phyloP scores from a whole-genome alignment of 1,140 invertebrate genomes.

The Ridgeia piscesae region DNA sequence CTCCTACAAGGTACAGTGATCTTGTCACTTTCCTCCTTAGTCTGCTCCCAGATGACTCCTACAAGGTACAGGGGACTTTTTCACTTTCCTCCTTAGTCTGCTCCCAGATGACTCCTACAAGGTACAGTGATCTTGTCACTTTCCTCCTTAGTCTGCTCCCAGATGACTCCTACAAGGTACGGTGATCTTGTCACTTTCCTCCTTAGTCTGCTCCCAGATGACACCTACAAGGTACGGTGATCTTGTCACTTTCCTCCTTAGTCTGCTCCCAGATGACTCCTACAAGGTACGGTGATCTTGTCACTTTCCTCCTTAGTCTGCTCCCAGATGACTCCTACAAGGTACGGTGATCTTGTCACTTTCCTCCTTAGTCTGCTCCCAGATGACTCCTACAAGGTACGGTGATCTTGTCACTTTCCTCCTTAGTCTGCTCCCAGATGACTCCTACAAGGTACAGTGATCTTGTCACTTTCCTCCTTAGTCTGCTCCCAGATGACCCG shows the following conservation, averaged over 20 bases:
- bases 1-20: constrained; percentile 78
- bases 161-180: constrained; percentile 90
- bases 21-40: constrained; percentile 92
- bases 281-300: constrained; percentile 80
- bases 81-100: constrained; percentile 94
- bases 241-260: constrained; percentile 89
- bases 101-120: constrained; percentile 94
- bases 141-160: constrained; percentile 94
- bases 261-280: constrained; percentile 90
- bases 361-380: constrained; percentile 94
- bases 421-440: constrained; percentile 93
- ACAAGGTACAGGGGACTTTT: constrained; percentile 78
- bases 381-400: constrained; percentile 90
- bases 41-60: constrained; percentile 91
- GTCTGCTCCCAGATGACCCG: constrained; percentile 90
- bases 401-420: constrained; percentile 79
- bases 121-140: constrained; percentile 75
- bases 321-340: constrained; percentile 94
- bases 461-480: constrained; percentile 89
- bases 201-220: constrained; percentile 93
- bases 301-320: constrained; percentile 94
- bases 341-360: constrained; percentile 75
- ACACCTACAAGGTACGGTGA: constrained; percentile 80
- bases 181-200: constrained; percentile 79
- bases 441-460: constrained; percentile 80